A percentile compares a stretch with the other conserved stretches of the same genome.
These are phyloP conservation scores for Oreohelix idahoensis DNA, from an alignment of 1,140 invertebrate species.

Conservation along the genomic window DNA sequence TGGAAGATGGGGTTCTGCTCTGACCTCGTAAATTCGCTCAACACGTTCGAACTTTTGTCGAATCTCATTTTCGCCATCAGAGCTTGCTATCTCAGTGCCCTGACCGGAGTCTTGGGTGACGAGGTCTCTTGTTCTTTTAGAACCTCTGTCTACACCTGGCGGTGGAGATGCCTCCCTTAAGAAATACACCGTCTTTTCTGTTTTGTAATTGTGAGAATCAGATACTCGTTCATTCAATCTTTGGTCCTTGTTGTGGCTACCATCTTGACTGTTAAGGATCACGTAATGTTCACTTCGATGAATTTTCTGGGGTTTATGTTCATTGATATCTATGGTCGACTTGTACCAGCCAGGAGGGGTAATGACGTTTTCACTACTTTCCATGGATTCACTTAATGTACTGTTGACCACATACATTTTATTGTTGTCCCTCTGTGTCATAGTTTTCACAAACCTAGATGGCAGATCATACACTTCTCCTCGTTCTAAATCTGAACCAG, in stretches of 20 bases:
- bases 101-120: slow-evolving; percentile 29
- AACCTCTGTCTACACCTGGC: background rate
- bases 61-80: slow-evolving; percentile 28
- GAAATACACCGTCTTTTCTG: slow-evolving; percentile 31
- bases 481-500: background rate
- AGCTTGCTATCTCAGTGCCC: slow-evolving; percentile 33
- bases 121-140: background rate
- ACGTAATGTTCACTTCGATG: background rate
- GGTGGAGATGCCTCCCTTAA: background rate
- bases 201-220: slow-evolving; percentile 13
- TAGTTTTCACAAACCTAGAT: background rate
- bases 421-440: slow-evolving; percentile 15
- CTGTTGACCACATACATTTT: slow-evolving; percentile 34
- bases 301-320: background rate
- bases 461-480: background rate
- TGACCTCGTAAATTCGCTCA: slow-evolving; percentile 32
- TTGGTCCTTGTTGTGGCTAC: background rate
- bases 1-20: background rate
- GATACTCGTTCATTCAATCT: background rate
- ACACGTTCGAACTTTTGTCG: slow-evolving; percentile 22
- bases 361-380: background rate
- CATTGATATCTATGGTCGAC: slow-evolving; percentile 36
- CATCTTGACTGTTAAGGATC: background rate
- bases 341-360: slow-evolving; percentile 2
- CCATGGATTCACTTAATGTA: background rate